Base-by-base conservation (phyloP, 2,797 vertebrate genomes). In the Pangasius mekongensis region DNA sequence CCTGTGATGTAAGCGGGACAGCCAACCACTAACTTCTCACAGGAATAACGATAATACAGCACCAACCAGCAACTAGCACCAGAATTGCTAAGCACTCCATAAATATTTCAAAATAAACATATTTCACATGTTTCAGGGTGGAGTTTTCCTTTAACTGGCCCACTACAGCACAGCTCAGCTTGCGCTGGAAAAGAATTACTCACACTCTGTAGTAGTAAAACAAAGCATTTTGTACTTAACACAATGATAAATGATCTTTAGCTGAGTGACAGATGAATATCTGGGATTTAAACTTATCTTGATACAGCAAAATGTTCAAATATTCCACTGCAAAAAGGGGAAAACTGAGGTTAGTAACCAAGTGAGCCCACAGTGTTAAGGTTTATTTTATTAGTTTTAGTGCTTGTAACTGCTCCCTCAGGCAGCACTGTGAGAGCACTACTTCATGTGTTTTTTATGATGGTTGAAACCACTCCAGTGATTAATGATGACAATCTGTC, bases 401-500 rank as follows among this genome's bases (percentile, higher is more conserved):
- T 27, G 69, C 22, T 83, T 74, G 47, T 43, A 78, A 67, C 49
- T n/a, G 27, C 27, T 89, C 80, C 36, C 86, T 58, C 62, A 62
- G 71, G 84, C 86, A 83, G 22, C 22, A 47, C 85, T n/a, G 33
- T 69, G 49, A 66, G 30, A 77, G 81, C 58, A 87, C 66, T 83
- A 73, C 85, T 84, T 86, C 64, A 71, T 82, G 64, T 80, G 54
- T 24, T 66, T 83, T 89, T 85, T 87, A 89, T 85, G 84, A 86
- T 49, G 66, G 36, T 67, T 85, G 78, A 89, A 90, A 84, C 36
- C 36, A 3, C 83, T 78, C 24, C 47, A 74, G 80, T 88, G 88
- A 89, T 90, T 89, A 67, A 91, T 89, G 83, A 49, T 56, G 62
- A 74, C 74, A 90, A 86, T 87, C 64, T 84, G 81, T 87, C 84